phyloP scores from a whole-genome alignment of 1,140 invertebrate species.

The Pomacea maculata region DNA sequence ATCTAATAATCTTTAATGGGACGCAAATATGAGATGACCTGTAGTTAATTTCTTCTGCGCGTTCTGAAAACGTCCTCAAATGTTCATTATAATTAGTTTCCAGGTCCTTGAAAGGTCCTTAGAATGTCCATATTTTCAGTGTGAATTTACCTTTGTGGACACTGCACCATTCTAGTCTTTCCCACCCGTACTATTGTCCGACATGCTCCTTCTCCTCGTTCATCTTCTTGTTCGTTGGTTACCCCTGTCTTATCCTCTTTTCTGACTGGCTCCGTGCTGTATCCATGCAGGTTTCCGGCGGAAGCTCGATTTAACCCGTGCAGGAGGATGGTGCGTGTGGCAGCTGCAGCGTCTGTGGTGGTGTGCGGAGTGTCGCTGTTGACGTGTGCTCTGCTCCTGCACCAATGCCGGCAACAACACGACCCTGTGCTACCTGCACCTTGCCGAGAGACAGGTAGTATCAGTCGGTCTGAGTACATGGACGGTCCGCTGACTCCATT shows the following conservation, averaged over 20 bases:
- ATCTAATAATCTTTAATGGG: neutral
- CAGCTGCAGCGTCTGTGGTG: neutral
- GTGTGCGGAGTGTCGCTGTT: neutral
- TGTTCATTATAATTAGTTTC: too few relatives aligned
- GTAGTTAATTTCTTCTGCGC: too few relatives aligned
- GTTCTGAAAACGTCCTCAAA: too few relatives aligned
- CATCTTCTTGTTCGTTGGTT: too few relatives aligned
- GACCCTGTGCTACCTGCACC: neutral
- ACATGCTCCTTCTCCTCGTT: too few relatives aligned
- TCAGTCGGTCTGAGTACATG: slow-evolving; percentile 20
- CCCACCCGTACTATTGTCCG: too few relatives aligned
- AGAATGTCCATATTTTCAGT: too few relatives aligned
- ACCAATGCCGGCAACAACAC: neutral
- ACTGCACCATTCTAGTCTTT: too few relatives aligned
- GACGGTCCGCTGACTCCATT: slow-evolving; percentile 27
- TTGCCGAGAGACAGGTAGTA: neutral
- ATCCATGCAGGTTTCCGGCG: neutral
- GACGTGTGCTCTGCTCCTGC: neutral
- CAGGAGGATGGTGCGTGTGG: neutral
- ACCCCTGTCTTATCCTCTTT: too few relatives aligned
- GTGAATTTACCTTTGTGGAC: too few relatives aligned
- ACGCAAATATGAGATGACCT: too few relatives aligned
- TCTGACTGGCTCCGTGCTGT: neutral
- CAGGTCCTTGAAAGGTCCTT: too few relatives aligned
- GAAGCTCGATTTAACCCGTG: neutral